Evolutionary conservation across 2,797 vertebrate species (phyloP).

Genomic region (Ara ararauna): DNA sequence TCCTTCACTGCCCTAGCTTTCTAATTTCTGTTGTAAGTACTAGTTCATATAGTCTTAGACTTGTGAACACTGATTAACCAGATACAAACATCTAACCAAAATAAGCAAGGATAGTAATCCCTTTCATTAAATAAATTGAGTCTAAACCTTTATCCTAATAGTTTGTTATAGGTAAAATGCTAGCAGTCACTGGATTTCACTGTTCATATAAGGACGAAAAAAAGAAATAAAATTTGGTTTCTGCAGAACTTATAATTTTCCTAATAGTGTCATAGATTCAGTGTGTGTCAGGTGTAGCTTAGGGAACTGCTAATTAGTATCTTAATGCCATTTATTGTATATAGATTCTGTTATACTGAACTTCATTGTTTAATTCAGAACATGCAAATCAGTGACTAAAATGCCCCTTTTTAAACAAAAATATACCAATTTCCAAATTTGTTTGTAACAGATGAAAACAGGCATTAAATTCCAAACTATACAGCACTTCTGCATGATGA

Average conservation of each 20-base stretch:
- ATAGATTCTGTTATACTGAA: not conserved
- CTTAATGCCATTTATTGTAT: not conserved
- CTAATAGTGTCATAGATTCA: not conserved
- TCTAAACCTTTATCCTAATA: not conserved
- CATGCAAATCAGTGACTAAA: not conserved
- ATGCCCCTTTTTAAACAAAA: not conserved
- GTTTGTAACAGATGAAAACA: not conserved
- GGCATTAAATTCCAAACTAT: not conserved
- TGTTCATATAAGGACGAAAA: not conserved
- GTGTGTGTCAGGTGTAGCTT: not conserved
- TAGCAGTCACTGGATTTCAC: not conserved
- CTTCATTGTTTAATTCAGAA: not conserved
- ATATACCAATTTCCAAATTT: not conserved
- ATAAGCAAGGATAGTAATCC: not conserved
- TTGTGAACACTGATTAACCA: not conserved
- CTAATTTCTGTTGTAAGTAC: not conserved
- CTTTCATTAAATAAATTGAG: not conserved
- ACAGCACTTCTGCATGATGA: not conserved
- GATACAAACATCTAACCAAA: not conserved
- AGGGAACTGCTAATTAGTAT: constrained; percentile 14
- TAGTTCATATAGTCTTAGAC: not conserved
- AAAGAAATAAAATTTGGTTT: not conserved
- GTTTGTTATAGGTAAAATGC: not conserved
- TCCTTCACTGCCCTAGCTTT: not conserved
- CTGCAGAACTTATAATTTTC: not conserved